Percentiles rank a stretch among this genome's conserved stretches.
These are phyloP conservation scores for Pyxicephalus adspersus DNA, from an alignment of 2,113 vertebrate species.

Conservation along the genomic window DNA sequence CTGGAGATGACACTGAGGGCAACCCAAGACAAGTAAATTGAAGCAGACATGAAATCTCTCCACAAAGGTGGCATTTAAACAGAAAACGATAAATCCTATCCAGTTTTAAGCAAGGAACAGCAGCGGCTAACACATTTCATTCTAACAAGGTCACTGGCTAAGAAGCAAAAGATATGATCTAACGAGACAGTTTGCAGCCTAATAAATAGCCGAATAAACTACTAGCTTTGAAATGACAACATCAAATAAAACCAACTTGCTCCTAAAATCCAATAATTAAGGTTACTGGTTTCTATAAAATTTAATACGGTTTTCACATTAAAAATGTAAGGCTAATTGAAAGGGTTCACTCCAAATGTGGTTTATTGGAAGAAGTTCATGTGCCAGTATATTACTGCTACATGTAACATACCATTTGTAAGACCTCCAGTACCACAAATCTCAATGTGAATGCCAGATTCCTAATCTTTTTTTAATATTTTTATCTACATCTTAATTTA, in stretches of 20 bases:
- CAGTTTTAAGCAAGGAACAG: background rate
- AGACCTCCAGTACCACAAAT: no score
- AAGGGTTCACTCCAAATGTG: background rate
- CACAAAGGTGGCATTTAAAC: conserved; percentile 19
- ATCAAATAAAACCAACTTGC: background rate
- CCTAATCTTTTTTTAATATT: no score
- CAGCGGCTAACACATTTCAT: conserved; percentile 9
- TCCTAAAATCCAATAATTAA: background rate
- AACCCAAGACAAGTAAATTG: conserved; percentile 8
- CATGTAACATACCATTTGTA: no score
- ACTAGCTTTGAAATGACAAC: background rate
- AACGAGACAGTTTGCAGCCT: background rate
- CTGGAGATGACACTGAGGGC: conserved; percentile 2
- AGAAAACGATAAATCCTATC: conserved; percentile 4
- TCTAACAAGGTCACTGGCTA: conserved; percentile 15
- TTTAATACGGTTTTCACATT: background rate
- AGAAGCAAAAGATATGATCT: conserved; percentile 15
- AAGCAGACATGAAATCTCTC: conserved; percentile 28
- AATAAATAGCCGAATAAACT: background rate
- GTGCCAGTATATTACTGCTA: no score
- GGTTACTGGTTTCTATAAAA: background rate
- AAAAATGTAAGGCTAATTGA: background rate
- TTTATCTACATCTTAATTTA: no score
- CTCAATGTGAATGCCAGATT: no score
- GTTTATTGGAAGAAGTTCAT: no score